These are phyloP conservation scores for Haliaeetus leucogaster DNA, from an alignment of 2,113 vertebrate species.

Conservation along the genomic window DNA sequence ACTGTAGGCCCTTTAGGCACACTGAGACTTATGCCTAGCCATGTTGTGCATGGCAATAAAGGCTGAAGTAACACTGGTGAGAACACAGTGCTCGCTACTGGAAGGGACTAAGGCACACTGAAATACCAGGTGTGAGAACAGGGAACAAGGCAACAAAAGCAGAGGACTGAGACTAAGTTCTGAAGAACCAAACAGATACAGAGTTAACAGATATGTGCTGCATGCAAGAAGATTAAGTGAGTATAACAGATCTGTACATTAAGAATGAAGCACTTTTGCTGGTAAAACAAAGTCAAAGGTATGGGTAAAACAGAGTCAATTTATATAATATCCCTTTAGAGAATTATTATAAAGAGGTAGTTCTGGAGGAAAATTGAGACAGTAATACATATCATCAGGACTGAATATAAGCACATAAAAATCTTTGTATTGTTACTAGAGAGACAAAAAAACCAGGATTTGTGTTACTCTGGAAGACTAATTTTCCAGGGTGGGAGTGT, in stretches of 20 bases:
- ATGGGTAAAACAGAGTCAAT: background rate
- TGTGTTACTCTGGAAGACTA: background rate
- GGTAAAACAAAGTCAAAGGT: background rate
- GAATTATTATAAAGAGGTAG: background rate
- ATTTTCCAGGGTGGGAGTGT: background rate
- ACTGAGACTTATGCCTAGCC: background rate
- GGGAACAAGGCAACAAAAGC: background rate
- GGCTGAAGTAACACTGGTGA: background rate
- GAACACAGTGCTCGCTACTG: background rate
- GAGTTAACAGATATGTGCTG: background rate
- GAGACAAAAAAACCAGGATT: background rate
- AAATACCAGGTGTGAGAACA: background rate
- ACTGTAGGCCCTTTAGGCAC: background rate
- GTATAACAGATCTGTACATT: background rate
- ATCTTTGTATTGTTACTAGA: background rate
- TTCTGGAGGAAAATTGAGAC: background rate
- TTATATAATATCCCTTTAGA: background rate
- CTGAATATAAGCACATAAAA: background rate
- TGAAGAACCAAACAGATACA: background rate
- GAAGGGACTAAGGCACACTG: too few species aligned
- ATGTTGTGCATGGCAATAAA: background rate
- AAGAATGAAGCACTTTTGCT: background rate
- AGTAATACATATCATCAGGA: background rate
- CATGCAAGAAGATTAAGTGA: background rate
- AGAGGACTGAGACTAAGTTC: background rate